Evolutionary conservation across 2,888 invertebrate genomes (phyloP), one percentile per base, ranked within the genome.

Genomic region (Calliphora vomitoria): DNA sequence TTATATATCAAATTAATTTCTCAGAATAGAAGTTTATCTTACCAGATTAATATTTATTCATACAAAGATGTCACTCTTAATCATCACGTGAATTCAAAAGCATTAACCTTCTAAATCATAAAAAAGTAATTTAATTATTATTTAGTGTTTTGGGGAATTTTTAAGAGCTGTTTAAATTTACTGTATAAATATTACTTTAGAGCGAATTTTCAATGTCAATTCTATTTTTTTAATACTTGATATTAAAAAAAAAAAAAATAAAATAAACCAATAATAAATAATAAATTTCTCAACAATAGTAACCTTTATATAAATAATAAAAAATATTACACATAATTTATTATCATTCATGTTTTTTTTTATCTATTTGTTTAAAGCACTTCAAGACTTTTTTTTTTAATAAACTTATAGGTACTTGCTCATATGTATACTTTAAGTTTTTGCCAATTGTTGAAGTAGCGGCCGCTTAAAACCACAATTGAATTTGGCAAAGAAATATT

Each of bases 171-270:
- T 79, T 68, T n/a, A 55, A 35, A 15, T 50, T 31, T 69, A 25
- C 25, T 25, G 10, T 25, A 78, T 8, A 64, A 41, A 64, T 62
- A 55, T 64, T 72, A 78, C 71, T 83, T 78, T 38, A 72, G n/a
- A 66, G 35, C 58, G 18, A 60, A 47, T 66, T 72, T 62, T 83
- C 87, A 87, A 87, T 87, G 84, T 82, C 83, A 87, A 81, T 72
- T 55, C 4, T 53, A 53, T 68, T 53, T 66, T 78, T 64, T 78
- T 47, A 20, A 25, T 47, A 68, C 1, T 15, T 47, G 25, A 55
- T 35, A 8, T 44, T 13, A 31, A 11, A 15, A 68, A 58, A 8
- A 62, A 6, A 4, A n/a, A n/a, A n/a, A n/a, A 31, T 31, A 31
- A 31, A 35, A 35, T 6, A 8, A 58, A 74, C 41, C 60, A 74